A percentile compares a stretch with the other conserved stretches of the same genome.
Conservation (phyloP, 2,888 invertebrate genomes). For the Pocota personata region DNA sequence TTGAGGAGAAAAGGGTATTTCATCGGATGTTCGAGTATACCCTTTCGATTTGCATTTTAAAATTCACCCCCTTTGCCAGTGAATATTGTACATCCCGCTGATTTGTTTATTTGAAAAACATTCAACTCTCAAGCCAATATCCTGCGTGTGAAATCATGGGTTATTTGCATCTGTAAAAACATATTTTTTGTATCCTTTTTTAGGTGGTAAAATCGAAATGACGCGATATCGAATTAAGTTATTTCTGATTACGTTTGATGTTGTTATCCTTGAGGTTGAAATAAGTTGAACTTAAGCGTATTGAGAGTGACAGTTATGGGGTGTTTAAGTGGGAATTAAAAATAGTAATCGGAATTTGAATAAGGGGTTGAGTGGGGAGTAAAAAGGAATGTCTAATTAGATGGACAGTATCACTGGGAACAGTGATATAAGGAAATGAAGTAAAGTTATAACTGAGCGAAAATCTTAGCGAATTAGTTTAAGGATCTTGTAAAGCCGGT, state of each 20-base stretch:
- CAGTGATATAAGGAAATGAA: neutral
- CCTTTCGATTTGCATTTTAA: slow-evolving; percentile 42
- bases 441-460: neutral
- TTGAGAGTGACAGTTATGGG: slow-evolving; percentile 70
- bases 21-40: neutral
- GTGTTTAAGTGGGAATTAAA: slow-evolving; percentile 69
- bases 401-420: too few species aligned
- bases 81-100: slow-evolving; percentile 60
- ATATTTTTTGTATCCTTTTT: slow-evolving; percentile 47
- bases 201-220: slow-evolving; percentile 35
- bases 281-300: slow-evolving; percentile 56
- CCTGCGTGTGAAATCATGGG: slow-evolving; percentile 57
- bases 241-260: slow-evolving; percentile 59
- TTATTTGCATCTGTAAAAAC: slow-evolving; percentile 60
- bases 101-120: slow-evolving; percentile 73
- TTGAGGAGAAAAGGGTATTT: slow-evolving; percentile 47
- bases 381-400: neutral
- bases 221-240: slow-evolving; percentile 60
- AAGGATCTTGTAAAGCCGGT: neutral
- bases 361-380: neutral
- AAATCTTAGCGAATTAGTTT: neutral
- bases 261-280: slow-evolving; percentile 67
- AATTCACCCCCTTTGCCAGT: slow-evolving; percentile 54
- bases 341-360: neutral
- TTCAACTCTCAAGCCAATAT: slow-evolving; percentile 56